Percentiles rank a stretch among this genome's conserved stretches.
Evolutionary conservation across 2,888 invertebrate genomes (phyloP).

Genomic region (Tinea pellionella): DNA sequence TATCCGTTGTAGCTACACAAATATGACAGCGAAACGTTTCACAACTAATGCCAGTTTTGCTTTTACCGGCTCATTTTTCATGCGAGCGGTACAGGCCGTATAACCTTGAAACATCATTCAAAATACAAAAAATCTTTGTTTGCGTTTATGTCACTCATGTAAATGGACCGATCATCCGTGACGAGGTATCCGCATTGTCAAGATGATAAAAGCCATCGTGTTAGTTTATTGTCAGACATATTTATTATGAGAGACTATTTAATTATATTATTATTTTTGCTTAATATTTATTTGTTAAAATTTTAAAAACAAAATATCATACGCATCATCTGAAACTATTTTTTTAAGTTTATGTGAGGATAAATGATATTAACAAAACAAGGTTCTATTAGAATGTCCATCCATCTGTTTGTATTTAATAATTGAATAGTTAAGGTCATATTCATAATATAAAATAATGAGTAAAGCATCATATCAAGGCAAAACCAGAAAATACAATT

Average conservation of each 20-base stretch:
- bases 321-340: no score
- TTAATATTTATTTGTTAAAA: no score
- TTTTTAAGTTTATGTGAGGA: no score
- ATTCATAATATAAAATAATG: background rate
- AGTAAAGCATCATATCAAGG: background rate
- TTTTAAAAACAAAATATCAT: no score
- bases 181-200: conserved; percentile 17
- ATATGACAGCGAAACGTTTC: background rate
- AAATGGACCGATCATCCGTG: conserved; percentile 16
- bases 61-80: conserved; percentile 2
- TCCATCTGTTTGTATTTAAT: background rate
- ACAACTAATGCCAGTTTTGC: conserved; percentile 1
- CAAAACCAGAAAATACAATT: background rate
- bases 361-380: conserved; percentile 1
- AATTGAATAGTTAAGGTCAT: background rate
- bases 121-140: background rate
- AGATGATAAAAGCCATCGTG: background rate
- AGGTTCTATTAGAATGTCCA: background rate
- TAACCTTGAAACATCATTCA: conserved; percentile 12
- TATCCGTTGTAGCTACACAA: background rate
- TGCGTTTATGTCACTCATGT: conserved; percentile 13
- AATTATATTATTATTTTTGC: no score
- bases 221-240: background rate
- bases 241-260: background rate
- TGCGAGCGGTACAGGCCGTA: background rate